These are phyloP conservation scores for Silurus asotus DNA, from an alignment of 2,113 vertebrate genomes.

Conservation along the genomic window DNA sequence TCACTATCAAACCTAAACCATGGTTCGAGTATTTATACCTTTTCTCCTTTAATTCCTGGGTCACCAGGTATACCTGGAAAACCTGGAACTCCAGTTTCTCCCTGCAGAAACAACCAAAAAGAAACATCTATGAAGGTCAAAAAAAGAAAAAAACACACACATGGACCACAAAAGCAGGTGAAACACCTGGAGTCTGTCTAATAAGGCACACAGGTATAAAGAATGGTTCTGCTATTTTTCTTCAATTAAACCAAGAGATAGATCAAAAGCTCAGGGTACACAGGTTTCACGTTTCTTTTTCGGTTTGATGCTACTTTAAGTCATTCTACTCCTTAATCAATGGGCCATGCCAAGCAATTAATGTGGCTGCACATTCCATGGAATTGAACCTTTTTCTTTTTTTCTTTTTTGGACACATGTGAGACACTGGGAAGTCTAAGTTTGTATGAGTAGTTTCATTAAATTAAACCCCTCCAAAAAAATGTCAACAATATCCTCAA, in stretches of 20 bases:
- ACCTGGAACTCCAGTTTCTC: conserved; percentile 65
- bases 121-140: background rate
- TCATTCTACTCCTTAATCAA: background rate
- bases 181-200: conserved; percentile 32
- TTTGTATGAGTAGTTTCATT: background rate
- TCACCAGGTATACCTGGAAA: conserved; percentile 76
- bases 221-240: conserved; percentile 31
- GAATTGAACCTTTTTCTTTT: background rate
- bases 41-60: conserved; percentile 74
- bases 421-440: background rate
- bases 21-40: conserved; percentile 64
- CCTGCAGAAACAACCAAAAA: conserved; percentile 67
- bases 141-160: background rate
- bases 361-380: conserved; percentile 2
- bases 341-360: conserved; percentile 16
- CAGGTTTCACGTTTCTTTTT: background rate
- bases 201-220: conserved; percentile 37
- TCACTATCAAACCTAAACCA: background rate
- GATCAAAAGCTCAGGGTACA: conserved; percentile 17
- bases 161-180: conserved; percentile 24
- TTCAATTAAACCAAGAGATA: conserved; percentile 26
- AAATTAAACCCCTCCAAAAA: background rate
- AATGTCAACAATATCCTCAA: background rate
- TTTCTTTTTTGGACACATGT: conserved; percentile 8
- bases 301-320: background rate